phyloP scores from a whole-genome alignment of 2,113 vertebrate genomes.

The Pteronura brasiliensis region DNA sequence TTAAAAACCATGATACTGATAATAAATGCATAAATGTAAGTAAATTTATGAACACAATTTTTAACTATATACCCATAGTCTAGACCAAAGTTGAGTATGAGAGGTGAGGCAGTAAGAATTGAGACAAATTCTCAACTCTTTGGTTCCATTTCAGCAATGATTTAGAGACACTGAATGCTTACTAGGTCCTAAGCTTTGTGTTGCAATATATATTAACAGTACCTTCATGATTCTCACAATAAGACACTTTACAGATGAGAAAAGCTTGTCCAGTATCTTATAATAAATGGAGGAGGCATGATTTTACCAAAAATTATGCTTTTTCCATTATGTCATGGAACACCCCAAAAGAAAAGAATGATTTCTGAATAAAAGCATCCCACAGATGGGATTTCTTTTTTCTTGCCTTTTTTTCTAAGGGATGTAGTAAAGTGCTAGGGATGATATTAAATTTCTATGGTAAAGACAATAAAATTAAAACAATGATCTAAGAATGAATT shows the following conservation, averaged over 20 bases:
- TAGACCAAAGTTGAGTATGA: not conserved
- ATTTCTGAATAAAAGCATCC: not conserved
- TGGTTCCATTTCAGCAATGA: not conserved
- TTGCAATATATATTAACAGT: not conserved
- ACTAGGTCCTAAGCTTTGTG: not conserved
- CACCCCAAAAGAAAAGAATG: not conserved
- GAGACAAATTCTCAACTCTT: not conserved
- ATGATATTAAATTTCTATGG: not conserved
- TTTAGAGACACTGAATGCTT: not conserved
- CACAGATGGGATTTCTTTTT: not conserved
- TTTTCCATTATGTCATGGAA: not conserved
- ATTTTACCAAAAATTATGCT: constrained; percentile 21
- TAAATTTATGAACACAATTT: not conserved
- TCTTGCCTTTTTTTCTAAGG: not conserved
- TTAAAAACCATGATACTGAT: not conserved
- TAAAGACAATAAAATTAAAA: constrained; percentile 12
- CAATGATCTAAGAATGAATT: constrained; percentile 16
- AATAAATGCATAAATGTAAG: not conserved
- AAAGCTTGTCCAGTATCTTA: not conserved
- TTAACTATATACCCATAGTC: not conserved
- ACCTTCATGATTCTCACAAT: not conserved
- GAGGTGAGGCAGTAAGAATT: not conserved
- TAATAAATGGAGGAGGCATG: not conserved
- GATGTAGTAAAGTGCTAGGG: not conserved
- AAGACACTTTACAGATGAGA: not conserved